phyloP scores from a whole-genome alignment of 2,797 vertebrate genomes.

The Gymnodraco acuticeps region DNA sequence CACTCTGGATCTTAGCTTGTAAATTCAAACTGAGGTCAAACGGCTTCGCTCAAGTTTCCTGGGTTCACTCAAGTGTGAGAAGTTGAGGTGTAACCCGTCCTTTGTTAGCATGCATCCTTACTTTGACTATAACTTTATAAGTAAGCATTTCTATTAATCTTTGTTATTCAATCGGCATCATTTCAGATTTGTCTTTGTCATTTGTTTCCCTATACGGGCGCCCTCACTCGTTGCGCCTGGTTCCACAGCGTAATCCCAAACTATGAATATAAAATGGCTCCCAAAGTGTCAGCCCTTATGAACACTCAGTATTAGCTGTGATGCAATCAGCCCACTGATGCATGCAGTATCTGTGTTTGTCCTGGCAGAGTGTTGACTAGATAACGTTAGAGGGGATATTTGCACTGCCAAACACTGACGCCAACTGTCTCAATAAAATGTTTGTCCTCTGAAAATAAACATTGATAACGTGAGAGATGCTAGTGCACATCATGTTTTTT shows the following conservation, averaged over 20 bases:
- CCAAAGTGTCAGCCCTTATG: constrained; percentile 59
- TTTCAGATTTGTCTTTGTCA: constrained; percentile 22
- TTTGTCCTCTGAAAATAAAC: not conserved
- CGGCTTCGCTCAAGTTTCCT: constrained; percentile 50
- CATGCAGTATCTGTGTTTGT: constrained; percentile 28
- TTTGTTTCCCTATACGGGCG: constrained; percentile 50
- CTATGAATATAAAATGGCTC: constrained; percentile 59
- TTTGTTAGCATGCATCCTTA: constrained; percentile 2
- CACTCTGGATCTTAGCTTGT: constrained; percentile 13
- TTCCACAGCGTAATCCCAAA: constrained; percentile 36
- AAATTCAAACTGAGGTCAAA: constrained; percentile 62
- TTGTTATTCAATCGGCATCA: not conserved
- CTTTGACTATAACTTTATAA: not conserved
- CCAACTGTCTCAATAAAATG: constrained; percentile 1
- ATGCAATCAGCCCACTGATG: constrained; percentile 52
- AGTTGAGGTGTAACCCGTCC: constrained; percentile 13
- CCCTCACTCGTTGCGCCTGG: constrained; percentile 49
- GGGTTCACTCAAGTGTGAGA: constrained; percentile 40
- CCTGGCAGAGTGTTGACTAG: constrained; percentile 7
- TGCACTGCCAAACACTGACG: not conserved
- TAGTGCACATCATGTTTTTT: not conserved
- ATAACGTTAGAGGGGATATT: not conserved
- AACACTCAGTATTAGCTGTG: constrained; percentile 23
- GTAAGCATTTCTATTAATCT: not conserved
- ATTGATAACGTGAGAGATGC: not conserved